These are phyloP conservation scores for Stichodactyla mertensii DNA, from an alignment of 64 coral and sea anemone genomes.

Conservation along the genomic window DNA sequence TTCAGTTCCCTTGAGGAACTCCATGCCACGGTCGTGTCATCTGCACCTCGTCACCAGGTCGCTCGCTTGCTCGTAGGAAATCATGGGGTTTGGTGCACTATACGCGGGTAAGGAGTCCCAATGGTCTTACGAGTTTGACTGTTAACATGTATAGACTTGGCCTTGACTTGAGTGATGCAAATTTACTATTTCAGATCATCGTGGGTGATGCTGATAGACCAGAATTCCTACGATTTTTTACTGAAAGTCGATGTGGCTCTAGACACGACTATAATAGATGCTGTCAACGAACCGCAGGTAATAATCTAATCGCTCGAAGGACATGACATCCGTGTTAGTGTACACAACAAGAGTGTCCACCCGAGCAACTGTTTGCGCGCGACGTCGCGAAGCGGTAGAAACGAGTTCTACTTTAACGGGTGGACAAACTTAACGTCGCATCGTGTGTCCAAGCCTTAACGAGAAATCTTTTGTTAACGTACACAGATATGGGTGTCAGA, in stretches of 20 bases:
- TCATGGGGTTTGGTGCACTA: conserved; percentile 64
- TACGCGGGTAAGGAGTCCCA: conserved; percentile 39
- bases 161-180: not conserved
- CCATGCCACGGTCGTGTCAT: conserved; percentile 38
- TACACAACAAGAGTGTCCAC: not conserved
- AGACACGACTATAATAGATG: conserved; percentile 6
- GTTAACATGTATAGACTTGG: too few species aligned
- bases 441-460: too few species aligned
- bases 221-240: conserved; percentile 45
- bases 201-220: conserved; percentile 41
- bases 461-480: not conserved
- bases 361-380: too few species aligned
- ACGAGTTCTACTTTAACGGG: too few species aligned
- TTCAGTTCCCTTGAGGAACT: conserved; percentile 51
- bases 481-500: not conserved
- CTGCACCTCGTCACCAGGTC: conserved; percentile 60
- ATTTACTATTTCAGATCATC: conserved; percentile 34
- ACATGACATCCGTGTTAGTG: not conserved
- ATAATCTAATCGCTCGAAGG: not conserved
- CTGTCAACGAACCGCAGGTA: not conserved
- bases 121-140: too few species aligned
- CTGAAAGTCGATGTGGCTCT: conserved; percentile 36
- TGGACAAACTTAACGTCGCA: too few species aligned
- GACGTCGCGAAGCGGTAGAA: too few species aligned
- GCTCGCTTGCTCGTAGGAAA: conserved; percentile 36